Base-by-base conservation (phyloP, 1,140 invertebrate genomes). In the Lasaia peninsularis region DNA sequence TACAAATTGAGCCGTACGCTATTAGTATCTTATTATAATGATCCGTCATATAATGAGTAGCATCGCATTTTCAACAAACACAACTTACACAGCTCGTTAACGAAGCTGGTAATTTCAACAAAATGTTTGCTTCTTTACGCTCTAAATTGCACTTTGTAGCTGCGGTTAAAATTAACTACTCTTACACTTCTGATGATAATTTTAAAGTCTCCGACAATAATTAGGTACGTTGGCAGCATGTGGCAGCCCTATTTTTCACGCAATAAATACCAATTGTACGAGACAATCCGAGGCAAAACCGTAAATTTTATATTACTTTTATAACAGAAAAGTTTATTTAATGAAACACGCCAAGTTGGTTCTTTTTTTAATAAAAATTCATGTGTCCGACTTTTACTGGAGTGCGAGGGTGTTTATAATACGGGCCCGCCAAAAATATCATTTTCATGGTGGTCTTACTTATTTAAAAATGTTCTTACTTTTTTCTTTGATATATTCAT, bases 331-430 rank as follows among this genome's bases (percentile, higher is more conserved):
- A 44, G 73, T 75, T 76, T 63, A 60, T 67, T 72, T 82, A 82
- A 79, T 84, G 77, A 86, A 79, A 79, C 83, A 83, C 79, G 77
- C 78, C 77, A 78, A 70, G 71, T 71, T 78, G 77, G 75, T 75
- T 64, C 71, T 76, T 76, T 67, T n/a, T 72, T 71, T 76, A 78
- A 82, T 84, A 86, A 85, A 86, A 78, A 69, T 72, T 74, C 67
- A 69, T 69, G 64, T 71, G 71, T 69, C 63, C 69, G 71, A 75
- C 74, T 80, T 86, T 83, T 86, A 84, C 82, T 77, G 76, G 72
- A 64, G 69, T 62, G 62, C 69, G 68, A 63, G 71, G 63, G 59
- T 66, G 75, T 40, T 40, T 40, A 84, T 81, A 76, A 84, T 73
- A 81, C 75, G 80, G 78, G 72, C 62, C 59, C 63, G 62, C 60